Conservation (phyloP, 2,113 vertebrate genomes). For the Camelus bactrianus region DNA sequence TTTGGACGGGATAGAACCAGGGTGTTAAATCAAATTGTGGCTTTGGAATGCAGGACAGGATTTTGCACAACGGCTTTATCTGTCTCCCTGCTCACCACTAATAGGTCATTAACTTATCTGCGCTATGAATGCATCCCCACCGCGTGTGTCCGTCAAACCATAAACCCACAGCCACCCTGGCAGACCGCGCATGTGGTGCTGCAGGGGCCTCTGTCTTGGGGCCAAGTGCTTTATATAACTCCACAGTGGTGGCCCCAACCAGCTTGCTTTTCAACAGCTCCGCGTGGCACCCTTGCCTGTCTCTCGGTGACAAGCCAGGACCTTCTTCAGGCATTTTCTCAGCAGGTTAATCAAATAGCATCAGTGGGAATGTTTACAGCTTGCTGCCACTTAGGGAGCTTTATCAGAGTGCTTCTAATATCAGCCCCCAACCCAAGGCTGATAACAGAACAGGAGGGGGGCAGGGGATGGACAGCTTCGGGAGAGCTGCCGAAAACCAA, state of each 20-base stretch:
- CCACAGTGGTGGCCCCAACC: conserved; percentile 46
- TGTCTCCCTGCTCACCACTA: conserved; percentile 29
- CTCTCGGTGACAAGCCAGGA: conserved; percentile 79
- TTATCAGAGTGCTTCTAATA: conserved; percentile 86
- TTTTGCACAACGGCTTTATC: conserved; percentile 51
- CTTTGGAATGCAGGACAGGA: conserved; percentile 68
- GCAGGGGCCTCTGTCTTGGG: neutral
- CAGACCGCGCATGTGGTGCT: neutral
- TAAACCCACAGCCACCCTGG: conserved; percentile 46
- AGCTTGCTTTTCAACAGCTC: conserved; percentile 79
- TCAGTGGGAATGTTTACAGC: conserved; percentile 92
- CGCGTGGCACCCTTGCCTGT: conserved; percentile 59
- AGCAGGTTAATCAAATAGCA: conserved; percentile 87
- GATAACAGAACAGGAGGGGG: conserved; percentile 80
- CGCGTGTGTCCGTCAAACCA: neutral
- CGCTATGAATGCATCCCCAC: conserved; percentile 38
- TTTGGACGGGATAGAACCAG: neutral
- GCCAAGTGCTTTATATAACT: conserved; percentile 70
- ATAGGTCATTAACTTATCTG: conserved; percentile 73
- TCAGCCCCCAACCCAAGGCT: conserved; percentile 71
- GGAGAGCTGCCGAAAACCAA: conserved; percentile 53
- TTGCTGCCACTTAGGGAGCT: conserved; percentile 87
- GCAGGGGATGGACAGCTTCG: neutral
- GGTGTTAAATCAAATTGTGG: conserved; percentile 44
- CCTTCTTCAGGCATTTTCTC: conserved; percentile 85